These are phyloP conservation scores for Phrixothrix hirtus DNA, from an alignment of 2,888 invertebrate genomes.

Conservation along the genomic window DNA sequence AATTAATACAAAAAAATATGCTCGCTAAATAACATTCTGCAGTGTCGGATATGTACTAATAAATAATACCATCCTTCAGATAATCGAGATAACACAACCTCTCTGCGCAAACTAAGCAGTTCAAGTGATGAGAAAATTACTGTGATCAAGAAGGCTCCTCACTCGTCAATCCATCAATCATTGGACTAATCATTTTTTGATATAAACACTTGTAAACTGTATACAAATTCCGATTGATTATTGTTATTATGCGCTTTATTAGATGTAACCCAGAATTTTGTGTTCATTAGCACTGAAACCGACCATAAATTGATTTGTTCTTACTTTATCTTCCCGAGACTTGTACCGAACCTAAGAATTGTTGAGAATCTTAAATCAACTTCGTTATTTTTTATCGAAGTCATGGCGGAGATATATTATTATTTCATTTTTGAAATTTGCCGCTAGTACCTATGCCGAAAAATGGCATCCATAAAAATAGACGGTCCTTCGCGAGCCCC, in stretches of 20 bases:
- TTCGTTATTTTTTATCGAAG: too few relatives aligned
- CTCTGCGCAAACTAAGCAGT: conserved; percentile 25
- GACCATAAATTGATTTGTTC: conserved; percentile 36
- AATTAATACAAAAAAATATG: too few relatives aligned
- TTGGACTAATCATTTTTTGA: conserved; percentile 54
- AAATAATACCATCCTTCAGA: conserved; percentile 18
- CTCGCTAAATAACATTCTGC: too few relatives aligned
- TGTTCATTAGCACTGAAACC: conserved; percentile 42
- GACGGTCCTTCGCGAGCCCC: too few relatives aligned
- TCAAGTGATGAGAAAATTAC: conserved; percentile 56
- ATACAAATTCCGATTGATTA: conserved; percentile 54
- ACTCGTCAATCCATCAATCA: conserved; percentile 57
- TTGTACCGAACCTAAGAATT: too few relatives aligned
- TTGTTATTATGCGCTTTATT: conserved; percentile 55
- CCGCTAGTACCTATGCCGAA: too few relatives aligned
- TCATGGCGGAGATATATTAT: too few relatives aligned
- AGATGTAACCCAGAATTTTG: conserved; percentile 52
- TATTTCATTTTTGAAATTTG: too few relatives aligned
- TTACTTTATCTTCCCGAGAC: not conserved
- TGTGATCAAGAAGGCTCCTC: conserved; percentile 53
- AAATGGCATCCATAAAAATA: too few relatives aligned
- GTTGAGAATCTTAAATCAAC: too few relatives aligned
- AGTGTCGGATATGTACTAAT: conserved; percentile 1
- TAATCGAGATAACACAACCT: conserved; percentile 21
- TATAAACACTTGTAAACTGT: conserved; percentile 55